Base-by-base conservation (phyloP, 2,888 invertebrate species). In the Liposcelis brunnea region DNA sequence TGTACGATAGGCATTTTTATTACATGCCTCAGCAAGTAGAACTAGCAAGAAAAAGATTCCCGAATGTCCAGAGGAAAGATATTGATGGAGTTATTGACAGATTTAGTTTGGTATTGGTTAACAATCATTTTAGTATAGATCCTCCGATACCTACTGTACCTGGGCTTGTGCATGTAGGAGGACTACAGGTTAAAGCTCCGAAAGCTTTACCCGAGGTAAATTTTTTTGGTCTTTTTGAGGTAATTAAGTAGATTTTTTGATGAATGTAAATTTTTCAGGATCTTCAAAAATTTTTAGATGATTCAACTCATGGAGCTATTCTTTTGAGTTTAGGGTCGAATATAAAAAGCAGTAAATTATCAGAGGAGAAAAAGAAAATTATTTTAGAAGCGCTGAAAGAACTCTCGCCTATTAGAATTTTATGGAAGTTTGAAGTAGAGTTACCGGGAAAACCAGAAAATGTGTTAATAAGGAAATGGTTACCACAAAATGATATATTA, bases 41-140 rank as follows among this genome's bases (percentile, higher is more conserved):
- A n/a, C n/a, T n/a, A n/a, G n/a, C n/a, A n/a, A n/a, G n/a, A n/a
- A n/a, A n/a, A n/a, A n/a, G n/a, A n/a, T n/a, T n/a, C n/a, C n/a
- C n/a, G n/a, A n/a, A n/a, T n/a, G n/a, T n/a, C n/a, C n/a, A n/a
- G n/a, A n/a, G n/a, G n/a, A n/a, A n/a, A n/a, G n/a, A n/a, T n/a
- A n/a, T n/a, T n/a, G n/a, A n/a, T n/a, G n/a, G n/a, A n/a, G n/a
- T n/a, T n/a, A n/a, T n/a, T n/a, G n/a, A n/a, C n/a, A n/a, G n/a
- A n/a, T n/a, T n/a, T n/a, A n/a, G n/a, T n/a, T n/a, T 36, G 8
- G 8, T 36, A 7, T 15, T 36, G 10, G 37, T 36, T 15, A 36
- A 36, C 15, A 15, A 0, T 56, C 61, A 1, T 63, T 65, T 2
- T 61, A 62, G 48, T 51, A 61, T 2, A 7, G n/a, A n/a, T 36